A percentile compares a stretch with the other conserved stretches of the same genome.
Evolutionary conservation across 2,888 invertebrate genomes (phyloP).

Genomic region (Plusia festucae): DNA sequence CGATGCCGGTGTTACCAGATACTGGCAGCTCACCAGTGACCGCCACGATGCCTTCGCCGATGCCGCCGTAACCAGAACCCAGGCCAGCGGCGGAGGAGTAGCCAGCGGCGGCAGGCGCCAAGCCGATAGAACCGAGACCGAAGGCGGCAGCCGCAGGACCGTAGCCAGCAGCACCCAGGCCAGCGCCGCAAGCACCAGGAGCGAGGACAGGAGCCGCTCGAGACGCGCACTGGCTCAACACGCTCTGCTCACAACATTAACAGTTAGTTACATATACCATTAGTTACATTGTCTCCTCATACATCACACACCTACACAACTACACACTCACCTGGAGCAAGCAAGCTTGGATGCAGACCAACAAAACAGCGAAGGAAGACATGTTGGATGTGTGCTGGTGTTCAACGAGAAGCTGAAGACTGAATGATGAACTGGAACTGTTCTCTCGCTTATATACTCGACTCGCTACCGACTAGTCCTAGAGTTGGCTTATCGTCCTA

Average conservation of each 20-base stretch:
- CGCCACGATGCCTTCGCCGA: constrained; percentile 61
- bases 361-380: constrained; percentile 37
- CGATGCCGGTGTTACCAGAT: constrained; percentile 58
- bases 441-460: constrained; percentile 4
- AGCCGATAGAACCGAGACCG: constrained; percentile 8
- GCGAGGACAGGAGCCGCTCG: constrained; percentile 9
- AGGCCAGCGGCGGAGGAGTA: constrained; percentile 7
- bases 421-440: constrained; percentile 12
- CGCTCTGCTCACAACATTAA: constrained; percentile 19
- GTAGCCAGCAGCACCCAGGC: constrained; percentile 7
- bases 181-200: constrained; percentile 11
- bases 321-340: constrained; percentile 33
- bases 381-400: constrained; percentile 25
- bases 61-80: constrained; percentile 55
- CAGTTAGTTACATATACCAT: neutral
- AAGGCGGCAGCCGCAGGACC: constrained; percentile 1
- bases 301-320: too few relatives aligned
- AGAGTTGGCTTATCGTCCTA: constrained; percentile 8
- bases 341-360: constrained; percentile 50
- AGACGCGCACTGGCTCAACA: constrained; percentile 5
- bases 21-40: constrained; percentile 57
- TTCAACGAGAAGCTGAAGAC: constrained; percentile 15
- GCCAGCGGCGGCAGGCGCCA: neutral
- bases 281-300: neutral
- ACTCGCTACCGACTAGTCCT: neutral